phyloP scores from a whole-genome alignment of 2,888 invertebrate species.

The Teleiodes luculella region DNA sequence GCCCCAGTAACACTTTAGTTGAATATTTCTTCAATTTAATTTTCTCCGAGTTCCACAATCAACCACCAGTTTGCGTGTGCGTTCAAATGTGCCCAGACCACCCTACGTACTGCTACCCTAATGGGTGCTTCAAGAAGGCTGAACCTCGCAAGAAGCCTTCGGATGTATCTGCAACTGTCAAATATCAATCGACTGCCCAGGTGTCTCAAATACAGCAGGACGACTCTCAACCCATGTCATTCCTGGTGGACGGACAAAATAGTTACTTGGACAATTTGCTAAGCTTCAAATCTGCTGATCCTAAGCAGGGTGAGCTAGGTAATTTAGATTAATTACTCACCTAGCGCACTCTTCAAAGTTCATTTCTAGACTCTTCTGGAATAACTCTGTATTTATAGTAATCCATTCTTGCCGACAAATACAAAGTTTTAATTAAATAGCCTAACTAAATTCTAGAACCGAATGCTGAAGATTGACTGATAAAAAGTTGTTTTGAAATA shows the following conservation, averaged over 20 bases:
- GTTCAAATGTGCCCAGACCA: constrained; percentile 60
- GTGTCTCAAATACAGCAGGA: constrained; percentile 29
- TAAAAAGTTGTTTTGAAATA: too few species aligned
- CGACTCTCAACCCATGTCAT: constrained; percentile 33
- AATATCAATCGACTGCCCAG: constrained; percentile 4
- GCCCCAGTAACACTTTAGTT: constrained; percentile 37
- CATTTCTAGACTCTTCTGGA: too few species aligned
- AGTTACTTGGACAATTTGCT: constrained; percentile 38
- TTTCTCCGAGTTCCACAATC: constrained; percentile 55
- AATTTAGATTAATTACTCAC: too few species aligned
- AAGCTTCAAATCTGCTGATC: constrained; percentile 28
- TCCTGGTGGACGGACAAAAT: constrained; percentile 37
- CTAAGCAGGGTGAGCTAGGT: constrained; percentile 23
- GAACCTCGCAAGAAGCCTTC: constrained; percentile 26
- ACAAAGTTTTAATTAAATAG: too few species aligned
- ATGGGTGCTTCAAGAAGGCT: constrained; percentile 49
- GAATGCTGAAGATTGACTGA: too few species aligned
- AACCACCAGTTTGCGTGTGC: constrained; percentile 57
- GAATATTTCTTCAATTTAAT: constrained; percentile 63
- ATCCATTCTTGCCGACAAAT: too few species aligned
- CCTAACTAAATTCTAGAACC: too few species aligned
- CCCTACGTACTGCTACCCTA: constrained; percentile 65
- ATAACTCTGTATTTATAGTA: too few species aligned
- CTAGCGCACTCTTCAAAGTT: too few species aligned
- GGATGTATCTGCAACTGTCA: constrained; percentile 16